A percentile compares a stretch with the other conserved stretches of the same genome.
Evolutionary conservation across 2,113 vertebrate species (phyloP).

Genomic region (Nycticebus coucang): DNA sequence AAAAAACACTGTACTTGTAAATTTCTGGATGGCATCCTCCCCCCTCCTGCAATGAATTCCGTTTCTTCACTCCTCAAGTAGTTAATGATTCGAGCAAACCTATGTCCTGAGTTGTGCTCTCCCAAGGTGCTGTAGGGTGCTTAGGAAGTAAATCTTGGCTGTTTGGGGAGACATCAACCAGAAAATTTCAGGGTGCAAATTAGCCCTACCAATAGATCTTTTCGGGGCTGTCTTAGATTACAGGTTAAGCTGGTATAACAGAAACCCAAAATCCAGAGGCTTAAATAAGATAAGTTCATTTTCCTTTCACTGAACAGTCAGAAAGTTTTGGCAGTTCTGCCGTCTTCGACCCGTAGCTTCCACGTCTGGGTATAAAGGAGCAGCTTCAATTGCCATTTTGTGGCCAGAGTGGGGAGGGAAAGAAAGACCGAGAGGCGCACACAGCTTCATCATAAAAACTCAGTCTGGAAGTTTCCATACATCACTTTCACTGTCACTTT

Average conservation of each 20-base stretch:
- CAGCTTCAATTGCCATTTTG: neutral
- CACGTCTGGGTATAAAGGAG: neutral
- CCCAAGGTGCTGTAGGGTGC: neutral
- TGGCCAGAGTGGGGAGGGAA: neutral
- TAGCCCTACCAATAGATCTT: neutral
- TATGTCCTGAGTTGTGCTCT: neutral
- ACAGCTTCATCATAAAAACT: neutral
- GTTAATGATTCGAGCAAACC: neutral
- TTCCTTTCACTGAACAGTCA: neutral
- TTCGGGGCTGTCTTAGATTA: neutral
- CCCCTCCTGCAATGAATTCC: neutral
- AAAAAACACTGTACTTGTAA: neutral
- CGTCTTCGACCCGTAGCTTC: neutral
- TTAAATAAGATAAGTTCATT: neutral
- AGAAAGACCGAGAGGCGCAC: neutral
- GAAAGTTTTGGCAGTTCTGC: neutral
- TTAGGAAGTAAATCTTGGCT: neutral
- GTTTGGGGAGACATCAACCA: neutral
- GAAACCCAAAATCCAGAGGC: neutral
- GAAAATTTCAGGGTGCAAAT: neutral
- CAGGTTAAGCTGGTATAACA: neutral
- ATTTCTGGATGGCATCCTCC: neutral
- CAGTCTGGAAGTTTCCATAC: neutral
- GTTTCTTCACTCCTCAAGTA: neutral
- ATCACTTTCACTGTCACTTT: conserved; percentile 38